Base-by-base conservation (phyloP, 2,113 vertebrate genomes). In the Heteronetta atricapilla region DNA sequence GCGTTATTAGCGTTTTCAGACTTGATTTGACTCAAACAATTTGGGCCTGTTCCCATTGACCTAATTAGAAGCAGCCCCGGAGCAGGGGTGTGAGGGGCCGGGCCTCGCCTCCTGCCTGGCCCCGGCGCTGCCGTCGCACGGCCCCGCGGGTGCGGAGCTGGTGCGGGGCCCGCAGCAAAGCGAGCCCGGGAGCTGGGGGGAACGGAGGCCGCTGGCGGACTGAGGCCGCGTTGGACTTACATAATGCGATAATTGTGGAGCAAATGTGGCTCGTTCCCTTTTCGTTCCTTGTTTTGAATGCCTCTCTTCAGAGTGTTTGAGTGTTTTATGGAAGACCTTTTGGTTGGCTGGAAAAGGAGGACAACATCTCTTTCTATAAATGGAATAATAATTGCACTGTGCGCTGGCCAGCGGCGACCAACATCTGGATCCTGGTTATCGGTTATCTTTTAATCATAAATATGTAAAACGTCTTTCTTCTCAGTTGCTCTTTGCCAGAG, bases 351-450 rank as follows among this genome's bases (percentile, higher is more conserved):
- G 87, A 88, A 89, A 76, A 94, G 92, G 70, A 46, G 83, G 93
- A 90, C 86, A 85, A 14, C 70, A 90, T 88, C 83, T 82, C 82
- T 26, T 84, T 95, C 86, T 96, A 52, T 95, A 95, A 95, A 93
- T 38, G 86, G 90, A 95, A 95, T 96, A 96, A 82, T 97, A 94
- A 93, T 94, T 87, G 83, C 86, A 77, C 92, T 96, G 86, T 96
- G 80, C 0, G 0, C 87, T 85, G 92, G 92, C 88, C 92, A 82
- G 88, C 88, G 31, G 86, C 77, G 90, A 42, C 69, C 90, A 90
- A 90, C 95, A 92, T 95, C 94, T 96, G 93, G 80, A 88, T 93
- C 76, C 73, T 94, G 90, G 76, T 93, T 93, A 96, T 94, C 15
- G 1, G 70, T 94, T 95, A 93, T 94, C 92, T 95, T 85, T 87